phyloP scores from a whole-genome alignment of 2,888 invertebrate species.

The Pristionchus mayeri region DNA sequence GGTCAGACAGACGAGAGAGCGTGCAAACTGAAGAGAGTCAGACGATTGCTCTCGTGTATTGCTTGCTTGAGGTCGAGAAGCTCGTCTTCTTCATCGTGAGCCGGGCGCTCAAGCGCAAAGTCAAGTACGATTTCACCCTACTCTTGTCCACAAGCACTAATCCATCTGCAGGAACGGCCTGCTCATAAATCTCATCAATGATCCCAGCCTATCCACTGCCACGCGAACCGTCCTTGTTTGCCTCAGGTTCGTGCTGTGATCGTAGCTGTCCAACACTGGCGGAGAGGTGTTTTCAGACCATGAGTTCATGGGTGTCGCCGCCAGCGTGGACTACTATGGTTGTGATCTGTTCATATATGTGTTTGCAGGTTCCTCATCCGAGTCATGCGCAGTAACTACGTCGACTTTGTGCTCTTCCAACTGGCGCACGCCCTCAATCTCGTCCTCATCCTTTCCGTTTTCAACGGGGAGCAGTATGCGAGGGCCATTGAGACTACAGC shows the following conservation, averaged over 20 bases:
- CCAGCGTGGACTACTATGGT: too few relatives aligned
- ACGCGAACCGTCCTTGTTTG: not conserved
- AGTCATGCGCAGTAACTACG: conserved; percentile 11
- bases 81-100: not conserved
- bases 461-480: not conserved
- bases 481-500: not conserved
- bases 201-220: not conserved
- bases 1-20: too few relatives aligned
- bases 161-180: not conserved
- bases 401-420: conserved; percentile 7
- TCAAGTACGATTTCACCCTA: too few relatives aligned
- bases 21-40: too few relatives aligned
- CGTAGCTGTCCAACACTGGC: too few relatives aligned
- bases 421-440: conserved; percentile 1
- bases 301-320: too few relatives aligned
- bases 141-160: too few relatives aligned
- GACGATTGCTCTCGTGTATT: too few relatives aligned
- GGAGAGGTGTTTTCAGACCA: too few relatives aligned
- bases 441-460: not conserved
- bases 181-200: not conserved
- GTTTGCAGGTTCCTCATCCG: not conserved
- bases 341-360: too few relatives aligned
- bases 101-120: not conserved
- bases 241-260: too few relatives aligned
- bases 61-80: too few relatives aligned